A percentile compares a stretch with the other conserved stretches of the same genome.
Evolutionary conservation across 2,797 vertebrate genomes (phyloP).

Genomic region (Ateles fusciceps): DNA sequence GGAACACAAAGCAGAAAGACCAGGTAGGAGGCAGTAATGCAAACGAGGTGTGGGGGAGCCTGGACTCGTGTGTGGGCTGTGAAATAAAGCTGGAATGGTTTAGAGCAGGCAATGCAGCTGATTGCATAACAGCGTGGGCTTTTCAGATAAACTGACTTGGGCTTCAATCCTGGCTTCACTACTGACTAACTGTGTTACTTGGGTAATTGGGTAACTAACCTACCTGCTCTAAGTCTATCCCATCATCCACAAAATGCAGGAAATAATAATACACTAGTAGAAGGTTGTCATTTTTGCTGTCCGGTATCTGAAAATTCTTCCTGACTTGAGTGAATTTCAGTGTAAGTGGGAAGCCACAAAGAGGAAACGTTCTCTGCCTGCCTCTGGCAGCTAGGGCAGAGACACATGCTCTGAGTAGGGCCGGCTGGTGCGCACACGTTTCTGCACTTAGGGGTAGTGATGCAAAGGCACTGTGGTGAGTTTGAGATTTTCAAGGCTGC

Average conservation of each 20-base stretch:
- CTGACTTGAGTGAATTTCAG: background rate
- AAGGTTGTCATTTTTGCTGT: background rate
- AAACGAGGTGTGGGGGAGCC: background rate
- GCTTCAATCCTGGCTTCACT: background rate
- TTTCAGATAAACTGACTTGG: background rate
- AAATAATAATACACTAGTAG: background rate
- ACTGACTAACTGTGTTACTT: background rate
- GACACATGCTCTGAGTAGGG: background rate
- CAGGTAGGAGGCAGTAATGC: constrained; percentile 47
- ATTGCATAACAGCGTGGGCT: background rate
- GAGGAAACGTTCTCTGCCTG: background rate
- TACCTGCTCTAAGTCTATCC: background rate
- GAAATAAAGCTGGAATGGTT: background rate
- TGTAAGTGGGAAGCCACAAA: background rate
- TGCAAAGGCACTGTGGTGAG: background rate
- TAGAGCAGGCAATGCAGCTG: background rate
- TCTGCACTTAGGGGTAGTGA: background rate
- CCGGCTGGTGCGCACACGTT: background rate
- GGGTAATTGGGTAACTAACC: constrained; percentile 13
- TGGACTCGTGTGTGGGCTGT: constrained; percentile 12
- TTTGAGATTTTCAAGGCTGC: background rate
- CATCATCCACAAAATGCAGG: background rate
- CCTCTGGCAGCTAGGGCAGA: background rate
- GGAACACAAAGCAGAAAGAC: background rate
- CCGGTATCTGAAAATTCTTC: background rate